Percentiles rank a stretch among this genome's conserved stretches.
Evolutionary conservation across 2,888 invertebrate species (phyloP).

Genomic region (Chrysolina americana): DNA sequence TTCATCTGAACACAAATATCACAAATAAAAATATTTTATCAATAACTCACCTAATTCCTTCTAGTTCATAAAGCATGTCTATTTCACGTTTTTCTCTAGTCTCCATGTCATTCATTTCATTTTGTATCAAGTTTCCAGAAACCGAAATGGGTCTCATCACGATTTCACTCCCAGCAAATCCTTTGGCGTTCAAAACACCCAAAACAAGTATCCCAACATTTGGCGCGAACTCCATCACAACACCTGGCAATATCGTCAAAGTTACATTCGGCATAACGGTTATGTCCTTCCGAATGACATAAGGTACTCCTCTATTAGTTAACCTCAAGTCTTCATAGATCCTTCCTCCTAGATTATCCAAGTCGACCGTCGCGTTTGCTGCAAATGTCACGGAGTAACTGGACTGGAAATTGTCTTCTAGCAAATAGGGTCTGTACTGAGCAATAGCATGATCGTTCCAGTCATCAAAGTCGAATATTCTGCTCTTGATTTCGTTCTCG

Average conservation of each 20-base stretch:
- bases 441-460: slow-evolving; percentile 99
- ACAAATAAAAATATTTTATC: too few species aligned
- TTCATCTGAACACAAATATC: too few species aligned
- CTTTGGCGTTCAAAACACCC: slow-evolving; percentile 89
- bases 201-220: slow-evolving; percentile 96
- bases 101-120: slow-evolving; percentile 61
- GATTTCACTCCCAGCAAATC: slow-evolving; percentile 82
- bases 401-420: slow-evolving; percentile 82
- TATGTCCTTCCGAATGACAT: slow-evolving; percentile 88
- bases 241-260: slow-evolving; percentile 89
- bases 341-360: slow-evolving; percentile 84
- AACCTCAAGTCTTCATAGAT: slow-evolving; percentile 79
- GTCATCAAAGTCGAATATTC: slow-evolving; percentile 98
- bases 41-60: slow-evolving; percentile 75
- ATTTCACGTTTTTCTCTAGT: slow-evolving; percentile 60
- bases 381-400: slow-evolving; percentile 80
- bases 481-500: slow-evolving; percentile 81
- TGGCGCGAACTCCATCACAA: slow-evolving; percentile 92
- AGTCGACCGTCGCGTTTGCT: slow-evolving; percentile 73
- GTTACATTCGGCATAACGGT: slow-evolving; percentile 97
- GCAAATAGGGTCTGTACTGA: slow-evolving; percentile 88
- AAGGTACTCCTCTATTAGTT: slow-evolving; percentile 76
- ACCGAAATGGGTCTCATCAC: slow-evolving; percentile 79
- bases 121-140: slow-evolving; percentile 63
- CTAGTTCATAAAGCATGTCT: slow-evolving; percentile 71